phyloP scores from a whole-genome alignment of 2,113 vertebrate species.

The Potamarius usumacintae region DNA sequence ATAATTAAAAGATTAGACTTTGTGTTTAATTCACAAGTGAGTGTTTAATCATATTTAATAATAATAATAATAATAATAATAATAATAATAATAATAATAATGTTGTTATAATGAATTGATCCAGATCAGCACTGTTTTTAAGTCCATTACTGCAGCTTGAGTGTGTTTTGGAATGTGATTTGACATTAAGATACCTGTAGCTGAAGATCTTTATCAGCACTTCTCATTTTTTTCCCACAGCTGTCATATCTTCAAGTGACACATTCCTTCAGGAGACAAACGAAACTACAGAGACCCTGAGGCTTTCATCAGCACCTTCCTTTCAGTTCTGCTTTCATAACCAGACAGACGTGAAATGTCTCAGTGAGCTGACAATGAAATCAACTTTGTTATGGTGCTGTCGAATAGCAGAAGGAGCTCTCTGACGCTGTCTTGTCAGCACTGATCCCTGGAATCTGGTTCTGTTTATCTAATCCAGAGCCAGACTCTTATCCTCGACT shows the following conservation, averaged over 20 bases:
- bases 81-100: no score
- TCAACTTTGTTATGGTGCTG: not conserved
- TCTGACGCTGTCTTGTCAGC: slow-evolving; percentile 4
- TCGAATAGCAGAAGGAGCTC: slow-evolving; percentile 8
- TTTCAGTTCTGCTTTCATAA: not conserved
- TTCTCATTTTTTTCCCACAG: no score
- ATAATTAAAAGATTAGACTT: not conserved
- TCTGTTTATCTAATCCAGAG: slow-evolving; percentile 35
- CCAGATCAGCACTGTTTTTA: not conserved
- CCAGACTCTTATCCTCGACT: slow-evolving; percentile 16
- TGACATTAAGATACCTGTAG: not conserved
- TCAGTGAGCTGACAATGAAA: slow-evolving; percentile 4
- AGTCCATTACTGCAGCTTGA: not conserved
- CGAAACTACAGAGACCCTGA: not conserved
- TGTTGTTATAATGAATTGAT: not conserved
- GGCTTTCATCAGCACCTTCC: slow-evolving; percentile 11
- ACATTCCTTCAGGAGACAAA: slow-evolving; percentile 2
- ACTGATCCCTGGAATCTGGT: slow-evolving; percentile 34
- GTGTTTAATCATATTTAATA: not conserved
- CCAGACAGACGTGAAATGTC: not conserved
- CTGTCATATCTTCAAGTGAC: not conserved
- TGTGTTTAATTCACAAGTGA: not conserved
- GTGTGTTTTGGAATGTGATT: not conserved
- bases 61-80: not conserved
- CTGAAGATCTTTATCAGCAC: not conserved